Evolutionary conservation across 92 coral and sea anemone genomes (phyloP).

Genomic region (Phenganax marumi): DNA sequence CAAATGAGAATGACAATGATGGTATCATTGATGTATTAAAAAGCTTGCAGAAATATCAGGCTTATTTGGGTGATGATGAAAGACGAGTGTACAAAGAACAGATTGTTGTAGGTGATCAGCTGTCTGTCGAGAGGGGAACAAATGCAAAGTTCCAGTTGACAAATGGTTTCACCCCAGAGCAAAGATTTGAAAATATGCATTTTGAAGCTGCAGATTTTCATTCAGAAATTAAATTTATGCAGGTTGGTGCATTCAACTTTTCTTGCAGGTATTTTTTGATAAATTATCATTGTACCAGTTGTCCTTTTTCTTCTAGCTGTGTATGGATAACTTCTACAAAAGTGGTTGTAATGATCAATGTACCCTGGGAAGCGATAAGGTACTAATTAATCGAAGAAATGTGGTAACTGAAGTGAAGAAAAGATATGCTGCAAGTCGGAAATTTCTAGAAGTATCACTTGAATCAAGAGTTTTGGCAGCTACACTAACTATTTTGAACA

Average conservation of each 20-base stretch:
- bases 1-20: conserved; percentile 19
- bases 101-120: conserved; percentile 26
- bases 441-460: not conserved
- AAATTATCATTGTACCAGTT: too few relatives aligned
- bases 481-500: conserved; percentile 3
- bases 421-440: conserved; percentile 1
- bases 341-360: not conserved
- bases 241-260: conserved; percentile 2
- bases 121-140: conserved; percentile 29
- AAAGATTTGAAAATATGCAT: conserved; percentile 26
- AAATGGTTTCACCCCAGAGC: conserved; percentile 32
- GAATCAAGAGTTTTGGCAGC: conserved; percentile 8
- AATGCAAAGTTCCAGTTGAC: conserved; percentile 19
- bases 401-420: conserved; percentile 13
- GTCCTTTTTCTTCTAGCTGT: conserved; percentile 1
- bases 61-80: conserved; percentile 14
- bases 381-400: conserved; percentile 12
- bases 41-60: conserved; percentile 12
- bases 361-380: conserved; percentile 9
- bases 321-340: conserved; percentile 22
- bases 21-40: conserved; percentile 2
- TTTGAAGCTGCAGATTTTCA: conserved; percentile 39
- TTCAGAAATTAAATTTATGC: conserved; percentile 31
- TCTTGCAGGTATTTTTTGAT: too few relatives aligned
- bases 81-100: not conserved